These are phyloP conservation scores for Caenorhabditis afra DNA, from an alignment of 2,888 invertebrate species.

Conservation along the genomic window DNA sequence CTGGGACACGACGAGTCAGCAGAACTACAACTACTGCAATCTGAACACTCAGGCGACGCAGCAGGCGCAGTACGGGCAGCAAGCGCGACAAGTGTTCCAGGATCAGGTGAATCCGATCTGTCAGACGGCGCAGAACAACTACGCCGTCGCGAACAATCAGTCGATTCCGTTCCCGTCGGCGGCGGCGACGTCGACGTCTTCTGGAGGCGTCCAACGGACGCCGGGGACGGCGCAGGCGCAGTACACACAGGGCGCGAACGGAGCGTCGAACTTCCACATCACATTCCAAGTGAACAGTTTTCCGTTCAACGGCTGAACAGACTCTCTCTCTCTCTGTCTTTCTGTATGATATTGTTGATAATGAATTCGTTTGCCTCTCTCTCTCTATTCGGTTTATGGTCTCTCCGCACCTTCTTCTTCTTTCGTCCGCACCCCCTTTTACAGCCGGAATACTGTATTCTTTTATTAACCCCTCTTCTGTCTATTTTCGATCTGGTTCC, in stretches of 20 bases:
- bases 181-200: background rate
- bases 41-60: constrained; percentile 59
- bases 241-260: constrained; percentile 30
- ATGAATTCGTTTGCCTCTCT: constrained; percentile 8
- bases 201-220: constrained; percentile 9
- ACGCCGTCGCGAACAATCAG: constrained; percentile 37
- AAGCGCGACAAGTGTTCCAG: constrained; percentile 69
- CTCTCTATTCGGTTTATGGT: constrained; percentile 24
- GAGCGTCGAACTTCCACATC: constrained; percentile 48
- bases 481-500: constrained; percentile 16
- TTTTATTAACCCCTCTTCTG: background rate
- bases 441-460: constrained; percentile 29
- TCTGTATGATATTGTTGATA: constrained; percentile 34
- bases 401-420: constrained; percentile 9
- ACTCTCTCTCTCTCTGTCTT: constrained; percentile 2
- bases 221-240: constrained; percentile 52
- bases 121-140: constrained; percentile 49
- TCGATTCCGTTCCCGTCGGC: constrained; percentile 35
- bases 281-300: constrained; percentile 58
- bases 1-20: constrained; percentile 64
- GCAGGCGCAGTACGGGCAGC: constrained; percentile 62
- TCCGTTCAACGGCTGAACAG: constrained; percentile 42
- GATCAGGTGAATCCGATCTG: constrained; percentile 70
- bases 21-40: constrained; percentile 69
- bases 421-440: constrained; percentile 19